Evolutionary conservation across 2,113 vertebrate species (phyloP).

Genomic region (Dicrurus megarhynchus): DNA sequence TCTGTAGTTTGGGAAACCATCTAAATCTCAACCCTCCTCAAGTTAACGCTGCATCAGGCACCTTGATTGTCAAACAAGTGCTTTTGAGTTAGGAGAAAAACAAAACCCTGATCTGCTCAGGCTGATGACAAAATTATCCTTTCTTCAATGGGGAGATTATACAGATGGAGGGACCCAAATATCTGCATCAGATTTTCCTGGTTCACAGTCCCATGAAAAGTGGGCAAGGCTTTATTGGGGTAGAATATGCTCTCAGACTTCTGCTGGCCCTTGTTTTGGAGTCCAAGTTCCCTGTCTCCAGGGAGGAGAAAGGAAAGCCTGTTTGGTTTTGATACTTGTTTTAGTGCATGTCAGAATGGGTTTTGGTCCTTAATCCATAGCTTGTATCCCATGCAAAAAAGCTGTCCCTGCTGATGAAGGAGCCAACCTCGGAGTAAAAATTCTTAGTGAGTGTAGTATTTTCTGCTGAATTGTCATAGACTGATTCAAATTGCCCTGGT

Average conservation of each 20-base stretch:
- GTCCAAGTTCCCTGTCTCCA: background rate
- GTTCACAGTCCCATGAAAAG: background rate
- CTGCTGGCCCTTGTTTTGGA: background rate
- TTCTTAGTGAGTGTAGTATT: background rate
- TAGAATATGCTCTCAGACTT: background rate
- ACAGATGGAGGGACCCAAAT: background rate
- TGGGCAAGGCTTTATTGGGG: background rate
- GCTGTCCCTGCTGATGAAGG: background rate
- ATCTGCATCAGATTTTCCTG: background rate
- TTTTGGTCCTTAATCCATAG: background rate
- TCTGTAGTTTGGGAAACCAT: background rate
- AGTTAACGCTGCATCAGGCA: background rate
- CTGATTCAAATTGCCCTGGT: conserved; percentile 19
- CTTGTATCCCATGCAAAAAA: background rate
- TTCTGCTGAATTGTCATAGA: conserved; percentile 59
- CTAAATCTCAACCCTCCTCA: background rate
- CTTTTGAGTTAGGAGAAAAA: background rate
- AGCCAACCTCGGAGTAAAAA: background rate
- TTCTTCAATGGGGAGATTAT: background rate
- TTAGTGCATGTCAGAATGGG: background rate
- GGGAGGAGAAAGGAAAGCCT: background rate
- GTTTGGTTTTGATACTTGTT: background rate
- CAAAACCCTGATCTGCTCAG: background rate
- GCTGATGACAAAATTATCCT: background rate
- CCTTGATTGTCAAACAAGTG: background rate